Conservation (phyloP, 2,113 vertebrate genomes). For the Dipodomys merriami region DNA sequence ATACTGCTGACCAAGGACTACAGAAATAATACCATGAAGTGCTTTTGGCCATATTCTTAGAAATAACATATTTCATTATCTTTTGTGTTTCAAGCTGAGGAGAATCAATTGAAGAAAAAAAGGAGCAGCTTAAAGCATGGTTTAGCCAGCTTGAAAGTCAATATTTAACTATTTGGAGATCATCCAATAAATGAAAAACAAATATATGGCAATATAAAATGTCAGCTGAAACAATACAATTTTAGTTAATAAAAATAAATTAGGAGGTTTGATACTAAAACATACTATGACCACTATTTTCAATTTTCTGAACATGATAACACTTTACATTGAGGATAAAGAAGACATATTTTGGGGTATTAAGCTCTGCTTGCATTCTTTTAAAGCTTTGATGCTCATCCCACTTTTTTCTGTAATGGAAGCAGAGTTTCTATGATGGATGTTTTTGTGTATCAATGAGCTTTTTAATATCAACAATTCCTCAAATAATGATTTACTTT, state of each 20-base stretch:
- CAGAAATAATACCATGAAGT: neutral
- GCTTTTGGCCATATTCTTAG: neutral
- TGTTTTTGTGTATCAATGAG: neutral
- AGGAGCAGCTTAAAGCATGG: neutral
- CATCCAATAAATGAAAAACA: constrained; percentile 10
- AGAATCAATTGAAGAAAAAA: neutral
- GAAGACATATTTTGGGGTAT: neutral
- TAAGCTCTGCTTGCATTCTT: neutral
- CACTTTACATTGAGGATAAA: neutral
- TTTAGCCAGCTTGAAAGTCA: neutral
- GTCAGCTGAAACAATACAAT: constrained; percentile 7
- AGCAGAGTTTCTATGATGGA: neutral
- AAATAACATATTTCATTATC: neutral
- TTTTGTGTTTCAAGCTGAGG: neutral
- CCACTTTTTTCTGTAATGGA: neutral
- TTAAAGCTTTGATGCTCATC: neutral
- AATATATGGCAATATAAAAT: neutral
- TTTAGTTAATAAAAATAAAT: constrained; percentile 35
- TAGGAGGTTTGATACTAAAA: constrained; percentile 16
- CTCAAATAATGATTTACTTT: neutral
- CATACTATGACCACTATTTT: neutral
- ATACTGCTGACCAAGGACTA: neutral
- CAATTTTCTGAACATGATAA: constrained; percentile 22
- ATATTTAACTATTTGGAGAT: neutral
- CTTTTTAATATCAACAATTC: neutral